Percentiles rank a stretch among this genome's conserved stretches.
Evolutionary conservation across 2,888 invertebrate species (phyloP).

Genomic region (Thera obeliscata): DNA sequence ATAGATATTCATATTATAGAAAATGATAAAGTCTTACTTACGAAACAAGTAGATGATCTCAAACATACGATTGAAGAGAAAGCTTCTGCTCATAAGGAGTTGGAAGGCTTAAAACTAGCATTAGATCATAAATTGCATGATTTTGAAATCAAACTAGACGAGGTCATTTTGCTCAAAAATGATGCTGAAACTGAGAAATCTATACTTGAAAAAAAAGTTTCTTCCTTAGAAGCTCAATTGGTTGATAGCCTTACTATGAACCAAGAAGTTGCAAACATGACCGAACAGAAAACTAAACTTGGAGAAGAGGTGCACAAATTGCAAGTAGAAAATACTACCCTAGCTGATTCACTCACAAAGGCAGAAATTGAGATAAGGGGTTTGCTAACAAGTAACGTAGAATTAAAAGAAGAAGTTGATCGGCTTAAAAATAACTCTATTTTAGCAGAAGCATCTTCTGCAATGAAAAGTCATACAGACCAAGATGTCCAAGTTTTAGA

Average conservation of each 20-base stretch:
- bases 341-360: slow-evolving; percentile 44
- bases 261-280: slow-evolving; percentile 44
- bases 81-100: slow-evolving; percentile 52
- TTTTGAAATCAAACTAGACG: slow-evolving; percentile 55
- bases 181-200: slow-evolving; percentile 55
- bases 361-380: slow-evolving; percentile 39
- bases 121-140: slow-evolving; percentile 65
- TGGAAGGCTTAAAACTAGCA: slow-evolving; percentile 56
- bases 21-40: slow-evolving; percentile 79
- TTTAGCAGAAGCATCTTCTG: slow-evolving; percentile 30
- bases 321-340: slow-evolving; percentile 15
- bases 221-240: slow-evolving; percentile 44
- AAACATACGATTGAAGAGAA: slow-evolving; percentile 63
- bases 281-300: slow-evolving; percentile 48
- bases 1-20: slow-evolving; percentile 81
- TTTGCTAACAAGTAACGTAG: slow-evolving; percentile 10
- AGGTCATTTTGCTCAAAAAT: slow-evolving; percentile 51
- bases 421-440: slow-evolving; percentile 9
- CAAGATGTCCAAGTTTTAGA: slow-evolving; percentile 52
- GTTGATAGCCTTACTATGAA: slow-evolving; percentile 12
- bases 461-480: slow-evolving; percentile 21
- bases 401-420: slow-evolving; percentile 12
- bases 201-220: slow-evolving; percentile 52
- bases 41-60: slow-evolving; percentile 74
- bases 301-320: slow-evolving; percentile 20